These are phyloP conservation scores for Trachelipus rathkii DNA, from an alignment of 1,140 invertebrate species.

Conservation along the genomic window DNA sequence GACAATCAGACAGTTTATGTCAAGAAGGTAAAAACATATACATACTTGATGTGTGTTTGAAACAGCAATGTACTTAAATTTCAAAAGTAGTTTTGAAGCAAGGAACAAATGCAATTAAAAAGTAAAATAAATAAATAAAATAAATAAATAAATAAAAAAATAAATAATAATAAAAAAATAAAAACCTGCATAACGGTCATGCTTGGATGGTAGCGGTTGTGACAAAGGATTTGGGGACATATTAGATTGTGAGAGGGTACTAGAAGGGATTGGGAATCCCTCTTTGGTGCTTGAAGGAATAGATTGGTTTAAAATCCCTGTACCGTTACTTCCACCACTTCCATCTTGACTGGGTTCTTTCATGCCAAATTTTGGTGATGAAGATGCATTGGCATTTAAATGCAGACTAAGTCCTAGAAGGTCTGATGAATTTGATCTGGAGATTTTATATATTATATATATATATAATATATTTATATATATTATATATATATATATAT, in stretches of 20 bases:
- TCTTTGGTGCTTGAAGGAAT: background rate
- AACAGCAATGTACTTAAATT: too few relatives aligned
- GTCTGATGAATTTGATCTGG: slow-evolving; percentile 37
- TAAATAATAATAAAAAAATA: background rate
- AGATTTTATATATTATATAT: background rate
- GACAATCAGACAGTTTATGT: too few relatives aligned
- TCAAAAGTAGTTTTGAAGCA: too few relatives aligned
- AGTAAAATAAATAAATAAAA: background rate
- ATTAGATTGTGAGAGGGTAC: background rate
- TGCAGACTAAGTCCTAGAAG: slow-evolving; percentile 37
- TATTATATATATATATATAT: slow-evolving; percentile 16
- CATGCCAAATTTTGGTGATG: background rate
- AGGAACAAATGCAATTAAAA: background rate
- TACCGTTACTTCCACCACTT: background rate
- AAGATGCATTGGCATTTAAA: slow-evolving; percentile 21
- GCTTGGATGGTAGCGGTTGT: background rate
- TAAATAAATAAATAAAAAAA: background rate
- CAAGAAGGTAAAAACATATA: too few relatives aligned
- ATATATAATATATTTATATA: slow-evolving; percentile 6
- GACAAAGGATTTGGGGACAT: background rate
- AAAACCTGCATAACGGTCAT: slow-evolving; percentile 3
- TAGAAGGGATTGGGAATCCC: background rate
- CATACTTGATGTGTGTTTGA: too few relatives aligned
- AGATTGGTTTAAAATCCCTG: background rate
- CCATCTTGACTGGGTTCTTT: slow-evolving; percentile 3